These are phyloP conservation scores for Microchrysa polita DNA, from an alignment of 2,888 invertebrate species.

Conservation along the genomic window DNA sequence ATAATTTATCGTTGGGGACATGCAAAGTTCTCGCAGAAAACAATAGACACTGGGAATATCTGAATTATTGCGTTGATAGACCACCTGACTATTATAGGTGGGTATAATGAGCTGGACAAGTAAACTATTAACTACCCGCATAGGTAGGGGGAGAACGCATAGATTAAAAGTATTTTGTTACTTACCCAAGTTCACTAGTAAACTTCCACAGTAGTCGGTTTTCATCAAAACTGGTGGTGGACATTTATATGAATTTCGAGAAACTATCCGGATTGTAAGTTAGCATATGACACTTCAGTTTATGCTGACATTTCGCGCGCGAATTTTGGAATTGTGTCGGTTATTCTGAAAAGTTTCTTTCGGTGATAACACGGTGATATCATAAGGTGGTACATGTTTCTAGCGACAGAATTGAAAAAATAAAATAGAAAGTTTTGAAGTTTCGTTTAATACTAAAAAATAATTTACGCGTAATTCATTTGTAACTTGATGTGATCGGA, in stretches of 20 bases:
- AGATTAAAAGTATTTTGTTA: constrained; percentile 17
- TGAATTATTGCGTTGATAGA: constrained; percentile 30
- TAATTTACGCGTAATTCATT: no score
- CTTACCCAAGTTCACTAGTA: constrained; percentile 21
- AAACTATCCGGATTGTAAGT: background rate
- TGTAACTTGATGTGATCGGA: no score
- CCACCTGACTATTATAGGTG: constrained; percentile 39
- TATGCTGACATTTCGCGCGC: background rate
- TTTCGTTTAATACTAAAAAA: no score
- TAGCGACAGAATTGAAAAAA: no score
- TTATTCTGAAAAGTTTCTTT: background rate
- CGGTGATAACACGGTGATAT: background rate
- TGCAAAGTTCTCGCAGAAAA: constrained; percentile 50
- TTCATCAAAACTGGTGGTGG: constrained; percentile 22
- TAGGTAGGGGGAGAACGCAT: constrained; percentile 7
- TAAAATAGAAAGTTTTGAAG: no score
- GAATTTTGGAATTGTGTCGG: background rate
- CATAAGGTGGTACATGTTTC: no score
- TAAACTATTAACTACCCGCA: constrained; percentile 43
- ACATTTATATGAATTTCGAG: background rate
- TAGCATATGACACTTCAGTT: constrained; percentile 25
- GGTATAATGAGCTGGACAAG: constrained; percentile 38
- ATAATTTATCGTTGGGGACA: constrained; percentile 41
- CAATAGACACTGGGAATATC: constrained; percentile 45
- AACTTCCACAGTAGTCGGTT: constrained; percentile 8